Evolutionary conservation across 1,140 invertebrate genomes (phyloP).

Genomic region (Choristoneura fumiferana): DNA sequence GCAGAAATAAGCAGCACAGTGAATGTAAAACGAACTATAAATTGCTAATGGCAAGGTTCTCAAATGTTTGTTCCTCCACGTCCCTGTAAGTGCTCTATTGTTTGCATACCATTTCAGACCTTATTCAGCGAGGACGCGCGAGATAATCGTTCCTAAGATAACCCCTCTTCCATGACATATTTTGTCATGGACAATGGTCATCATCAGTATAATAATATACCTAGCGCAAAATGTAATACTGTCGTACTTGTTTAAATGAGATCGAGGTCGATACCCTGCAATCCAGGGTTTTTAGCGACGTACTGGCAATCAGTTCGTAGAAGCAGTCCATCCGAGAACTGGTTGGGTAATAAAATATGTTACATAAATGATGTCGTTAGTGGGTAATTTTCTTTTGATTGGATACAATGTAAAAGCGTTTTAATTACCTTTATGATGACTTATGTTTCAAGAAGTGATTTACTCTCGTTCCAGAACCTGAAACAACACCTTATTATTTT

Average conservation of each 20-base stretch:
- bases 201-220: no score
- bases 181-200: background rate
- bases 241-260: background rate
- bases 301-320: background rate
- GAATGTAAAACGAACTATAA: slow-evolving; percentile 5
- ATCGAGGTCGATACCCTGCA: slow-evolving; percentile 13
- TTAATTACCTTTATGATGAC: background rate
- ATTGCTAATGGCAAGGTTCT: slow-evolving; percentile 15
- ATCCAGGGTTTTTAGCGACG: background rate
- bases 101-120: slow-evolving; percentile 11
- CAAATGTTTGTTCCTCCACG: slow-evolving; percentile 6
- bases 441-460: background rate
- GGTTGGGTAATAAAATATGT: background rate
- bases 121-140: background rate
- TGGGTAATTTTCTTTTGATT: no score
- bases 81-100: slow-evolving; percentile 14
- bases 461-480: slow-evolving; percentile 6
- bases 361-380: background rate
- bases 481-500: background rate
- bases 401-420: no score
- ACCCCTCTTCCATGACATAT: background rate
- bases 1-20: background rate
- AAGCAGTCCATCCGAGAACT: background rate
- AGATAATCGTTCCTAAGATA: background rate
- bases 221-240: background rate